Evolutionary conservation across 2,888 invertebrate genomes (phyloP), one percentile per base, ranked within the genome.

Genomic region (Fabriciana adippe): DNA sequence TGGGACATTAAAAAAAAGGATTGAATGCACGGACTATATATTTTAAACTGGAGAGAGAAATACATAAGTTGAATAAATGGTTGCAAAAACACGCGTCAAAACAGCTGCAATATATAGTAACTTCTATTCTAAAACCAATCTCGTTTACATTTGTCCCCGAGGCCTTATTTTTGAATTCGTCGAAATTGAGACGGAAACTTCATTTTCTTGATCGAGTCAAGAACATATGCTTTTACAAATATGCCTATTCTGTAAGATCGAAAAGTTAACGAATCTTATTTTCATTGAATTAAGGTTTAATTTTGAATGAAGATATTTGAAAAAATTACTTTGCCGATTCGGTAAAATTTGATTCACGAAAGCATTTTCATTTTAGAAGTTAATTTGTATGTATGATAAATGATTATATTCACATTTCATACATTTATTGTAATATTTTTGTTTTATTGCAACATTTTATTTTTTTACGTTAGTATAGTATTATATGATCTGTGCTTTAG

Each of bases 161-260:
- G 66, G 66, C 55, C 50, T 56, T 61, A 55, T 55, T 62, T 62
- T 66, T 18, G 60, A 60, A 66, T 48, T 60, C 31, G 66, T 54
- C 48, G 66, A 48, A 66, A 61, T 66, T 60, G 60, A 60, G 48
- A 66, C 47, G 45, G 48, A 55, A 60, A 66, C 21, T 55, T 41
- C 47, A 66, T 66, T 66, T 66, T 47, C 55, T 41, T 0, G 18
- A 57, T 51, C 63, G 26, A 57, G 26, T 48, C 35, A 60, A 48
- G 15, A 55, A 6, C 15, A 55, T 59, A 57, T 60, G 26, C 45
- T 3, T 51, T 48, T 55, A 64, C 56, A 31, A 64, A 55, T 57
- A 59, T 48, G 21, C 21, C 35, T 41, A 2, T 47, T 47, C 47
- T 47, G 57, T 59, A n/a, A 47, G 15, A 47, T 47, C 26, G 47